Base-by-base conservation (phyloP, 1,140 invertebrate genomes). In the Wiebesia pumilae region DNA sequence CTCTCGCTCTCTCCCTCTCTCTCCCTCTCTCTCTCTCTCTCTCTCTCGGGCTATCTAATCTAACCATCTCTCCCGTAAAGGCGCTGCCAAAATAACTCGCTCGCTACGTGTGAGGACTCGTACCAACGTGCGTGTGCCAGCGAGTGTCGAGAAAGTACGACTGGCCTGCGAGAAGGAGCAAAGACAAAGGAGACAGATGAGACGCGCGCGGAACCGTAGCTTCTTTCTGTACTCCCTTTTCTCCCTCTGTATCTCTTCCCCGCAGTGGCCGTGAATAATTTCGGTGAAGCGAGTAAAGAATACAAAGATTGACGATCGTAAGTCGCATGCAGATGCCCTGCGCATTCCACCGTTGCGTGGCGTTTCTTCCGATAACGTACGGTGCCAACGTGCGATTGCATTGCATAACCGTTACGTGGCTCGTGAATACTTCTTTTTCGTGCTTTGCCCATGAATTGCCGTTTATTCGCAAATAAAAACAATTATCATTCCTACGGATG, bases 21-120 rank as follows among this genome's bases (percentile, higher is more conserved):
- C 33, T 81, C 54, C 40, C 78, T 73, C 78, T 90, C 90, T 91
- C 91, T 92, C 90, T 90, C 91, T 90, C 87, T 90, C 82, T 73
- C 54, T 33, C 47, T 82, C 69, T 69, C 16, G 7, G 14, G 35
- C 47, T 69, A 40, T 3, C 30, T 67, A 30, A 67, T 65, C 58
- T 19, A 9, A 19, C 58, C 58, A 27, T 27, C 58, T 62, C 58
- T 54, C 21, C 27, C 3, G 27, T 6, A 14, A 62, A 62, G 51
- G 19, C 51, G 51, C 58, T 1, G 10, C 58, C 58, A 14, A 62
- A 62, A 62, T 62, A 62, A 62, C 58, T 27, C 58, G 58, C 24
- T 27, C 14, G 58, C 21, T 27, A 24, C 21, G 54, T 47, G 43
- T 47, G 43, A 47, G 6, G 43, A 47, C 43, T 14, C 43, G 43